A percentile compares a stretch with the other conserved stretches of the same genome.
Evolutionary conservation across 2,113 vertebrate genomes (phyloP).

Genomic region (Perognathus longimembris): DNA sequence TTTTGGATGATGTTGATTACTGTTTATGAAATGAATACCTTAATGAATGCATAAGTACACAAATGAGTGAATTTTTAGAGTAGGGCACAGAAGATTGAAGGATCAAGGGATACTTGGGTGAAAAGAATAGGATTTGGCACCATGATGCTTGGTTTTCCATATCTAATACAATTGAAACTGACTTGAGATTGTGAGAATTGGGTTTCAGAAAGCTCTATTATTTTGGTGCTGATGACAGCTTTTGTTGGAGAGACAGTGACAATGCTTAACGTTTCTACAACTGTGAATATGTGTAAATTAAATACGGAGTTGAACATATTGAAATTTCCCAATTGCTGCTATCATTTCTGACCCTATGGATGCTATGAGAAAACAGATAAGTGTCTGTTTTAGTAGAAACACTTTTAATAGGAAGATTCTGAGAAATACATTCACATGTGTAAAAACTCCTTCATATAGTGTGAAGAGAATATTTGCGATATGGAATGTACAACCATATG

Average conservation of each 20-base stretch:
- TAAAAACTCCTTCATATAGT: background rate
- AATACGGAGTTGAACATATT: background rate
- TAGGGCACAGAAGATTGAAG: background rate
- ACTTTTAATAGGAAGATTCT: background rate
- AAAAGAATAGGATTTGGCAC: background rate
- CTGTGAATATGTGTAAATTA: background rate
- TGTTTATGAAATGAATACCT: background rate
- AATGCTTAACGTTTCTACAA: conserved; percentile 28
- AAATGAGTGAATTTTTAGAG: background rate
- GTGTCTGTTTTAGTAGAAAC: background rate
- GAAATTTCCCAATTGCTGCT: background rate
- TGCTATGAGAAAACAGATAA: background rate
- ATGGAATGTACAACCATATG: background rate
- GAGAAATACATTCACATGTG: background rate
- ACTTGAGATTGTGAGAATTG: background rate
- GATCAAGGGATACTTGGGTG: background rate
- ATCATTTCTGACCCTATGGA: background rate
- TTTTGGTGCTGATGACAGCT: background rate
- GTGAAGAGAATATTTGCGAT: background rate
- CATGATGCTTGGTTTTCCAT: background rate
- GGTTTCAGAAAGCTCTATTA: background rate
- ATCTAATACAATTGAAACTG: background rate
- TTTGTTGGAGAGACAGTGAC: background rate
- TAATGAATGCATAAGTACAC: background rate
- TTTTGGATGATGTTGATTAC: background rate